These are phyloP conservation scores for Apostichopus parvimensis DNA, from an alignment of 35 echinoderm and acorn worm species.

Conservation along the genomic window DNA sequence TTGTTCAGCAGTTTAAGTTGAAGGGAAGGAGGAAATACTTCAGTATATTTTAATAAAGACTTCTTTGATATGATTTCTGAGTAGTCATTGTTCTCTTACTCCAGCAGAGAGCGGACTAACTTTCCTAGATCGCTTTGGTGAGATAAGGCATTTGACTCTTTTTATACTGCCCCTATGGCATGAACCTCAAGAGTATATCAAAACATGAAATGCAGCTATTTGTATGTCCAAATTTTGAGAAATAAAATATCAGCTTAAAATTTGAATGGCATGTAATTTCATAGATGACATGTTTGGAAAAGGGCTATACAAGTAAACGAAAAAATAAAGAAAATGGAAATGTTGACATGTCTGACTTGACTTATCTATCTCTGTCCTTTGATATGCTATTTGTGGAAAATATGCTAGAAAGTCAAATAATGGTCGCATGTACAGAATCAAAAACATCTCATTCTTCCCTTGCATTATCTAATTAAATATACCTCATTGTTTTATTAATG, in stretches of 20 bases:
- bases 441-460: no score
- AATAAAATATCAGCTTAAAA: not conserved
- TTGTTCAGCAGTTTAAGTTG: not conserved
- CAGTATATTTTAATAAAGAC: not conserved
- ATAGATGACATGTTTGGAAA: not conserved
- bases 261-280: not conserved
- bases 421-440: no score
- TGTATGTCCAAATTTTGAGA: not conserved
- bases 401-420: no score
- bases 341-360: no score
- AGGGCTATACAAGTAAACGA: no score
- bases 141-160: not conserved
- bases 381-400: no score
- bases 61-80: not conserved
- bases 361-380: no score
- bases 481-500: no score
- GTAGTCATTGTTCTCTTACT: not conserved
- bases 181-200: not conserved
- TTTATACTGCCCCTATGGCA: not conserved
- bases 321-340: no score
- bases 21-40: slow-evolving; percentile 12
- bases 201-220: not conserved
- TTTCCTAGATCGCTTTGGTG: not conserved
- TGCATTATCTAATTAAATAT: no score
- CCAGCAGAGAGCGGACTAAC: not conserved